These are phyloP conservation scores for Agonopterix subpropinquella DNA, from an alignment of 2,888 invertebrate genomes.

Conservation along the genomic window DNA sequence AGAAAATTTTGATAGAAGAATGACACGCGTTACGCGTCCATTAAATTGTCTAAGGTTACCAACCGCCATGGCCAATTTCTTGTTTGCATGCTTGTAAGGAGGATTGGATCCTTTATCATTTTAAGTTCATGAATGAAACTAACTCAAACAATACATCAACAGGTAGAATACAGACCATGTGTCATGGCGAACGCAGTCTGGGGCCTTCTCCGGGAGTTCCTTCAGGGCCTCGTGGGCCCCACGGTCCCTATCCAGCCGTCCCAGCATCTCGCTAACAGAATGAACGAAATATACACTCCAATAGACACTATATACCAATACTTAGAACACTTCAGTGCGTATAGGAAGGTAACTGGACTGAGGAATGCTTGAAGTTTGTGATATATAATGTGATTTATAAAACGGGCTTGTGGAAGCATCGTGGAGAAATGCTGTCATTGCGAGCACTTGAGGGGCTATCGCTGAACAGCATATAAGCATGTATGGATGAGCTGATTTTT, in stretches of 20 bases:
- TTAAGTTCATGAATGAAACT: too few species aligned
- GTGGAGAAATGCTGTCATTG: too few species aligned
- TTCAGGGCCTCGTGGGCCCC: constrained; percentile 92
- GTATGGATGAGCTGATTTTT: too few species aligned
- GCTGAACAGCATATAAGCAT: too few species aligned
- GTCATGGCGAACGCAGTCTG: constrained; percentile 91
- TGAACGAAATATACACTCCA: constrained; percentile 91
- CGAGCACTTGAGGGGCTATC: too few species aligned
- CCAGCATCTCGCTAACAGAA: constrained; percentile 81
- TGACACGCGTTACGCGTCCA: too few species aligned
- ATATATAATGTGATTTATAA: neutral
- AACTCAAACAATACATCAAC: constrained; percentile 8
- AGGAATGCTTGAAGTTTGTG: constrained; percentile 25
- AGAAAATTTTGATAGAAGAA: too few species aligned
- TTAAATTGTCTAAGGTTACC: too few species aligned
- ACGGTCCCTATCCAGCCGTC: constrained; percentile 84
- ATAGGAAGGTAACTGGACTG: constrained; percentile 83
- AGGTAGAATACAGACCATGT: constrained; percentile 95
- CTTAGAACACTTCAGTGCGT: constrained; percentile 93
- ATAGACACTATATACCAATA: constrained; percentile 96
- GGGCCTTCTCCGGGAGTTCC: constrained; percentile 93
- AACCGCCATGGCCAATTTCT: too few species aligned
- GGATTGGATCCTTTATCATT: too few species aligned
- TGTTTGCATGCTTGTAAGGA: too few species aligned
- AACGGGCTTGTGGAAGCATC: too few species aligned